Base-by-base conservation (phyloP, 2,797 vertebrate species). In the Chaenodraco wilsoni region DNA sequence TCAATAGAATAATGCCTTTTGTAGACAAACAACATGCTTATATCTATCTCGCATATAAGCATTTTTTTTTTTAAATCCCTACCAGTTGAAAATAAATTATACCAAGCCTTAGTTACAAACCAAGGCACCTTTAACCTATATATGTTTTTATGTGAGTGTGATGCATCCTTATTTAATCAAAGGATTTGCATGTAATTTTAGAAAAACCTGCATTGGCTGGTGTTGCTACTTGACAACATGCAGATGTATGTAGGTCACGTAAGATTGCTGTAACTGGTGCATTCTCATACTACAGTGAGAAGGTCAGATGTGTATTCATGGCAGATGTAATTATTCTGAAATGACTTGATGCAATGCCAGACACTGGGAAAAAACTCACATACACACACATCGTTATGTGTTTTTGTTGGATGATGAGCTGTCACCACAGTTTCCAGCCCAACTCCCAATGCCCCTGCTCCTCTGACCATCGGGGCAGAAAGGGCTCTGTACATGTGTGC, bases 261-360 rank as follows among this genome's bases (percentile, higher is more conserved):
- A 9, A 16, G 59, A 21, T 52, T 72, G 33, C n/a, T 58, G 44
- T 69, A 74, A 70, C 41, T 31, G 60, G 81, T n/a, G 48, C 68
- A 56, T 49, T 57, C 33, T 72, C 56, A 45, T 50, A 49, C 82
- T 80, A 43, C 58, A 48, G 76, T 72, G 65, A 61, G 70, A 48
- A 59, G 64, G 65, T 78, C 84, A 88, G 82, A 88, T 92, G 84
- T 85, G 83, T 37, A 51, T 58, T 84, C 74, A 86, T 0, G 13
- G 62, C 79, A 85, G 86, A 92, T 88, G 79, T 82, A 64, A 67
- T 86, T 59, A 65, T 14, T 75, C 65, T 86, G 45, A 56, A 73
- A 64, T 55, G 67, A 78, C 59, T 67, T 75, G 79, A 74, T 74
- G 37, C 68, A 69, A 40, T 75, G 59, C 66, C 44, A 72, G 51